These are phyloP conservation scores for Cyanistes caeruleus DNA, from an alignment of 2,113 vertebrate genomes.

Conservation along the genomic window DNA sequence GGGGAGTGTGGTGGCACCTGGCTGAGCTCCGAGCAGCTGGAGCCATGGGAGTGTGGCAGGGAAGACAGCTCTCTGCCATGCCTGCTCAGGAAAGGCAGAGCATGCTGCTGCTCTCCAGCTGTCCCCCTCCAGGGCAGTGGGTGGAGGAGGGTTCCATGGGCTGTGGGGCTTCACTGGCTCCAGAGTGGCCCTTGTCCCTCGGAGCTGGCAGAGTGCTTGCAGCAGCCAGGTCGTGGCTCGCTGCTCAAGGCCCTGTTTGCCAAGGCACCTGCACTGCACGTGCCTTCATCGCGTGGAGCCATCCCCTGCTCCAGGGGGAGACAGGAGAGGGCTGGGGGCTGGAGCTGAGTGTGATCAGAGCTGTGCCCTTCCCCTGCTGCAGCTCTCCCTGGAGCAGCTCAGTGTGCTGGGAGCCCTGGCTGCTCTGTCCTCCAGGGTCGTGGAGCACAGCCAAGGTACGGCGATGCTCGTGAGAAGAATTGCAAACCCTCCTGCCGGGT, in stretches of 20 bases:
- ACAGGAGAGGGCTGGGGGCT: accelerated
- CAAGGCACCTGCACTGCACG: not conserved
- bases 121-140: not conserved
- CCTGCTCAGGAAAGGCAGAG: not conserved
- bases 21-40: not conserved
- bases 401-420: not conserved
- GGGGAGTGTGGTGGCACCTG: not conserved
- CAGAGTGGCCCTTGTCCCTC: not conserved
- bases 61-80: not conserved
- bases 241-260: not conserved
- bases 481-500: not conserved
- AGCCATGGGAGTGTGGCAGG: not conserved
- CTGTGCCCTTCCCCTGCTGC: not conserved
- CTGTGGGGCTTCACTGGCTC: not conserved
- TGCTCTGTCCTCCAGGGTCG: conserved; percentile 15
- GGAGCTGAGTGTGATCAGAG: not conserved
- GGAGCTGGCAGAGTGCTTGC: not conserved
- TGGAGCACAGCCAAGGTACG: conserved; percentile 48
- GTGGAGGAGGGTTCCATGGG: not conserved
- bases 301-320: not conserved
- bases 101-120: not conserved
- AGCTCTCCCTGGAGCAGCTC: not conserved
- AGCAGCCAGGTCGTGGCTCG: not conserved
- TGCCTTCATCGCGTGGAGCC: not conserved
- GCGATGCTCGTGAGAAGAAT: conserved; percentile 41